phyloP scores from a whole-genome alignment of 2,113 vertebrate genomes.

The Syrmaticus mikado region DNA sequence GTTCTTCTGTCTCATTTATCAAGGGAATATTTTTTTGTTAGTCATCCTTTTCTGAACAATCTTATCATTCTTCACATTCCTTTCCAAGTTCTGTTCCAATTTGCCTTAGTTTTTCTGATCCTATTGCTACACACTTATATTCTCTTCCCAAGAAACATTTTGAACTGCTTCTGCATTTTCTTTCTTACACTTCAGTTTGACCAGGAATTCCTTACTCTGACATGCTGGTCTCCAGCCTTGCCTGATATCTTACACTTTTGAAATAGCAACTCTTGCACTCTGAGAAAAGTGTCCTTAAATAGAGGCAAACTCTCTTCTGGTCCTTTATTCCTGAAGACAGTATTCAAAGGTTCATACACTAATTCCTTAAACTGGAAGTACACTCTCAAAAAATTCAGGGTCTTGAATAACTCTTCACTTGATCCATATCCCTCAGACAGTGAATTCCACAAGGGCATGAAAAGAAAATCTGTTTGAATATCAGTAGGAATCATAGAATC shows the following conservation, averaged over 20 bases:
- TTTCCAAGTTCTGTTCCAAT: not conserved
- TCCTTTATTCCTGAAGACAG: not conserved
- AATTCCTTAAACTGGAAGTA: not conserved
- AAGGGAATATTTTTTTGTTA: not conserved
- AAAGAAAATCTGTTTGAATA: not conserved
- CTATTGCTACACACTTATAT: not conserved
- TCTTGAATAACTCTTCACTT: not conserved
- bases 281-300: not conserved
- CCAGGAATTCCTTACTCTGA: not conserved
- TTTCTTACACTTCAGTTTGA: not conserved
- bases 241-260: not conserved
- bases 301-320: not conserved
- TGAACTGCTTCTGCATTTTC: not conserved
- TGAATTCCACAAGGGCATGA: not conserved
- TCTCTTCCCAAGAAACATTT: not conserved
- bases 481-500: too few species aligned
- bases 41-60: not conserved
- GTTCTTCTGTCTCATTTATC: too few species aligned
- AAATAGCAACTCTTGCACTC: not conserved
- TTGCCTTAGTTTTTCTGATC: not conserved
- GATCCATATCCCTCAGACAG: not conserved
- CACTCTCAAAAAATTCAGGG: not conserved
- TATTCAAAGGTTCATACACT: not conserved
- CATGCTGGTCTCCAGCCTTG: not conserved
- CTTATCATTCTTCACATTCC: not conserved